Conservation (phyloP, 2,888 invertebrate species). For the Mythimna loreyi region DNA sequence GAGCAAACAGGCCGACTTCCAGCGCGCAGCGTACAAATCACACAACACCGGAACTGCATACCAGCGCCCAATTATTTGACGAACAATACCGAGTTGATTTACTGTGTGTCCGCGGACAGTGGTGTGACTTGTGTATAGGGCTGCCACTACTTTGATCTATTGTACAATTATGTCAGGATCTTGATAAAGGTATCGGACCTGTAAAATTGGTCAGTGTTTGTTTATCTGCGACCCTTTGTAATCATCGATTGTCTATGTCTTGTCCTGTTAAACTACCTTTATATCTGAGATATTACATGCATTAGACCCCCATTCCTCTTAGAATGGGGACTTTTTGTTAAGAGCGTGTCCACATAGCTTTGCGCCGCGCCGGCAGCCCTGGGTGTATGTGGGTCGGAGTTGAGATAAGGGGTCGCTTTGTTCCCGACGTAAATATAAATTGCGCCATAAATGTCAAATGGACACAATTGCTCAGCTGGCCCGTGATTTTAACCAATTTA, state of each 20-base stretch:
- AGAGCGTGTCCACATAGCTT: constrained; percentile 41
- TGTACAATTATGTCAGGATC: constrained; percentile 26
- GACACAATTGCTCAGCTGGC: constrained; percentile 78
- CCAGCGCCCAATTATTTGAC: constrained; percentile 66
- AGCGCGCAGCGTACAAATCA: constrained; percentile 53
- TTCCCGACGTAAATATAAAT: constrained; percentile 81
- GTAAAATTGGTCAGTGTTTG: constrained; percentile 17
- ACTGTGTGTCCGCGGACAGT: constrained; percentile 51
- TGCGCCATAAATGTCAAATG: constrained; percentile 84
- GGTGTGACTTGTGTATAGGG: constrained; percentile 55
- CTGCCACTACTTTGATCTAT: constrained; percentile 32
- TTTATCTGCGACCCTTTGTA: constrained; percentile 8
- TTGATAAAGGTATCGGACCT: constrained; percentile 18
- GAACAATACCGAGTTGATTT: constrained; percentile 68
- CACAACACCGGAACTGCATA: constrained; percentile 62
- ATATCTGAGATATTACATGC: constrained; percentile 53
- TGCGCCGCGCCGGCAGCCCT: constrained; percentile 54
- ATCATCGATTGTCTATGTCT: constrained; percentile 50
- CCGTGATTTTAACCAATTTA: constrained; percentile 71
- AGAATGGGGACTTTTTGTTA: constrained; percentile 50
- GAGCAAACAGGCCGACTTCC: constrained; percentile 46
- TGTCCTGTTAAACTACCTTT: constrained; percentile 36
- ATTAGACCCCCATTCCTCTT: constrained; percentile 44
- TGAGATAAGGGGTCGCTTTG: constrained; percentile 73
- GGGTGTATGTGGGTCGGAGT: constrained; percentile 60